Evolutionary conservation across 2,113 vertebrate genomes (phyloP).

Genomic region (Clarias macrocephalus): DNA sequence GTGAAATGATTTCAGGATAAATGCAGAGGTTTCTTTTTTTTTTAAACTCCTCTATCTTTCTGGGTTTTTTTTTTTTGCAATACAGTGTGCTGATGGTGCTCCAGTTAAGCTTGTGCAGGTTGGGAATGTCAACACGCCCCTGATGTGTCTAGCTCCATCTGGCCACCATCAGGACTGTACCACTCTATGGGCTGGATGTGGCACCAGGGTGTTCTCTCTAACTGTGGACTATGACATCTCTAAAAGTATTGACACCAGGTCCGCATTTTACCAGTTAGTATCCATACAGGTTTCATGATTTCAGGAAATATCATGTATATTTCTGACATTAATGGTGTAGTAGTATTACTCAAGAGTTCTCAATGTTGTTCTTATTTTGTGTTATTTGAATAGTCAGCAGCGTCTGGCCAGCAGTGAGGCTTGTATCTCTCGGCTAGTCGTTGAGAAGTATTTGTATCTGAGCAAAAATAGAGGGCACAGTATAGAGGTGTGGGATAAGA

Average conservation of each 20-base stretch:
- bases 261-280: slow-evolving; percentile 79
- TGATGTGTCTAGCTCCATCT: slow-evolving; percentile 84
- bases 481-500: slow-evolving; percentile 94
- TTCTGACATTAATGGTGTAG: neutral
- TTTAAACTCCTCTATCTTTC: neutral
- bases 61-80: neutral
- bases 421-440: slow-evolving; percentile 84
- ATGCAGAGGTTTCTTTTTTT: neutral
- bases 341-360: neutral
- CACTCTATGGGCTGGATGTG: slow-evolving; percentile 86
- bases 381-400: slow-evolving; percentile 71
- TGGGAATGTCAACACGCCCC: slow-evolving; percentile 80
- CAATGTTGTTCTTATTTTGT: neutral
- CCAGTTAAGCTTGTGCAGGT: slow-evolving; percentile 80
- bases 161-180: slow-evolving; percentile 74
- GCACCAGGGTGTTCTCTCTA: slow-evolving; percentile 83
- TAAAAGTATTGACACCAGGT: slow-evolving; percentile 85
- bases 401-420: slow-evolving; percentile 74
- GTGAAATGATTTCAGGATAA: neutral
- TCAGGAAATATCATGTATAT: neutral
- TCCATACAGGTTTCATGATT: neutral
- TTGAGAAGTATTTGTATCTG: slow-evolving; percentile 86
- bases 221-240: slow-evolving; percentile 80
- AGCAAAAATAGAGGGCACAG: slow-evolving; percentile 84
- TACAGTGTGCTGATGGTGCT: slow-evolving; percentile 61